Conservation (phyloP, 2,888 invertebrate species). For the Zygogramma bicolorata region DNA sequence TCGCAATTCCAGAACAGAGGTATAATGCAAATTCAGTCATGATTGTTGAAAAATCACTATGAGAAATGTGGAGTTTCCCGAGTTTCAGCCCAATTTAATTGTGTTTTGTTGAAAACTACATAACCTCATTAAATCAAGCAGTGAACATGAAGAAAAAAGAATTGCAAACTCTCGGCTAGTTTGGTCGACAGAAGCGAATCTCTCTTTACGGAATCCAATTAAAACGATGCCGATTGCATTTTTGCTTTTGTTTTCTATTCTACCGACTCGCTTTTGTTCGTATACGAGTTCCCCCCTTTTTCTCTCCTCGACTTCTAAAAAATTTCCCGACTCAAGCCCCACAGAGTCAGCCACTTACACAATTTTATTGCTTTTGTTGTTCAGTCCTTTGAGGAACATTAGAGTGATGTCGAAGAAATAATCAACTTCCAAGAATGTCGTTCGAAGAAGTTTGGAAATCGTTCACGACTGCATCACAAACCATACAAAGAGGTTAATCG, state of each 20-base stretch:
- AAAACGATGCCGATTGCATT: slow-evolving; percentile 16
- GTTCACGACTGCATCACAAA: too few species aligned
- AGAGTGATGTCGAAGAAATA: too few species aligned
- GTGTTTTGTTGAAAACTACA: neutral
- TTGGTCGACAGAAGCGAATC: slow-evolving; percentile 2
- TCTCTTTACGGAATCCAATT: slow-evolving; percentile 10
- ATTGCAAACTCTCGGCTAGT: neutral
- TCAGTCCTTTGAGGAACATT: neutral
- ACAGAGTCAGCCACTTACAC: too few species aligned
- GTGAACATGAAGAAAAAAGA: neutral
- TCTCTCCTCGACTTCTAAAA: too few species aligned
- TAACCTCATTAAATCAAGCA: neutral
- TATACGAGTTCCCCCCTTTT: neutral
- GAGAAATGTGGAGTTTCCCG: neutral
- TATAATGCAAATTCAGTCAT: neutral
- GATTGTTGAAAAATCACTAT: neutral
- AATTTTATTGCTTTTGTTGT: neutral
- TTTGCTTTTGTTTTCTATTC: slow-evolving; percentile 6
- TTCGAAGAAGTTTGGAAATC: too few species aligned
- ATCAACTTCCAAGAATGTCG: too few species aligned
- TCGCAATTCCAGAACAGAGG: too few species aligned
- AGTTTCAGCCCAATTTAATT: slow-evolving; percentile 1
- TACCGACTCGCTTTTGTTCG: neutral
- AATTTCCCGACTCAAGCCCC: too few species aligned
- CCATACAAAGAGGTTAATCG: too few species aligned